A percentile compares a stretch with the other conserved stretches of the same genome.
Evolutionary conservation across 2,797 vertebrate species (phyloP).

Genomic region (Muscicapa comitata): DNA sequence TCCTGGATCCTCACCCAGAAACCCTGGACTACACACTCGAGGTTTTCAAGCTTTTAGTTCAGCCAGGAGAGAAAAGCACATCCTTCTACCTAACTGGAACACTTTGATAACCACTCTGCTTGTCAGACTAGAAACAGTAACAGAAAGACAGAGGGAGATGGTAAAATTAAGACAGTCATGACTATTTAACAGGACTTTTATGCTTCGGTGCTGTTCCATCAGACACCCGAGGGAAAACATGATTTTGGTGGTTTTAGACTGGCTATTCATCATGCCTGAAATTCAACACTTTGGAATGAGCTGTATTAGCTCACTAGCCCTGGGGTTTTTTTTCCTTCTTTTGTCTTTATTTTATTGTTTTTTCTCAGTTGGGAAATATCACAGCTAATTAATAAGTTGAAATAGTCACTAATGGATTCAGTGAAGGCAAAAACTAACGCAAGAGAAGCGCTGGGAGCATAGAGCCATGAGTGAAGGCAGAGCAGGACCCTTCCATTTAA

Average conservation of each 20-base stretch:
- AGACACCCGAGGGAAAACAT: background rate
- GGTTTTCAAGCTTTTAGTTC: background rate
- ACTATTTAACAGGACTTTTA: background rate
- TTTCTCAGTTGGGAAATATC: background rate
- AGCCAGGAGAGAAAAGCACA: background rate
- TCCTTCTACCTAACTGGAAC: background rate
- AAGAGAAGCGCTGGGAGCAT: background rate
- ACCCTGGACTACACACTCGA: fast-evolving
- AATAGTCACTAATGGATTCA: background rate
- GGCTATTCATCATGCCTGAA: background rate
- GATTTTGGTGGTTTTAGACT: background rate
- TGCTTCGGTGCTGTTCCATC: background rate
- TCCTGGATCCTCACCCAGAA: background rate
- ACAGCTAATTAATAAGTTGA: background rate
- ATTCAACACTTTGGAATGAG: background rate
- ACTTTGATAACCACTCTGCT: background rate
- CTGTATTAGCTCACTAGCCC: background rate
- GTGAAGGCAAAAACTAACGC: background rate
- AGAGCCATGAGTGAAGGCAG: background rate
- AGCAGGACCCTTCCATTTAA: background rate
- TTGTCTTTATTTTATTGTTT: background rate
- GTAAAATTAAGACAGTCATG: background rate
- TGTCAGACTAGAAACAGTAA: background rate
- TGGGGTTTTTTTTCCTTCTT: background rate
- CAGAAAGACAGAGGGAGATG: background rate